Conservation (phyloP, 2,888 invertebrate genomes). For the Euclidia mi region DNA sequence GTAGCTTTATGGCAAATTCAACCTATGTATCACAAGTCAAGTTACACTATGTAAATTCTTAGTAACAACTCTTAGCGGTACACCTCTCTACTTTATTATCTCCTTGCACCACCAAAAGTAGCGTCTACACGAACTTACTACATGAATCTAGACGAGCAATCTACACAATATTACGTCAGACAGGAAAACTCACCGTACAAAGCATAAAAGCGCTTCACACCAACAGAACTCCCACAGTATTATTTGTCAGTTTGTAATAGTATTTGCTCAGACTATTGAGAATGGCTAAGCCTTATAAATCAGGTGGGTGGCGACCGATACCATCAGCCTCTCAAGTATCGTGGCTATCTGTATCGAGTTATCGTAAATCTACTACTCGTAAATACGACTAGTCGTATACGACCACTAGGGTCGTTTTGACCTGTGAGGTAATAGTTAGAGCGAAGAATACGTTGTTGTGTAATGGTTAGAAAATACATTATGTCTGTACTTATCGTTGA, state of each 20-base stretch:
- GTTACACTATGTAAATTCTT: too few relatives aligned
- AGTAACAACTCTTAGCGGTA: too few relatives aligned
- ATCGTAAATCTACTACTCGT: slow-evolving; percentile 14
- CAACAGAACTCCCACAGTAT: not conserved
- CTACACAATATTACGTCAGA: too few relatives aligned
- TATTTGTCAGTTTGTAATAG: slow-evolving; percentile 15
- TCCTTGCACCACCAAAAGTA: too few relatives aligned
- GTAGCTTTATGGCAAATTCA: too few relatives aligned
- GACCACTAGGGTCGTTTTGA: slow-evolving; percentile 26
- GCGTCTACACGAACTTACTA: too few relatives aligned
- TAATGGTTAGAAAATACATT: slow-evolving; percentile 42
- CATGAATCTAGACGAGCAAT: not conserved
- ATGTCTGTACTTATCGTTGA: not conserved
- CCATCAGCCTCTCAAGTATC: slow-evolving; percentile 39
- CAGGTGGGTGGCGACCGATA: slow-evolving; percentile 37
- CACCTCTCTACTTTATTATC: too few relatives aligned
- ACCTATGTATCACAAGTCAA: too few relatives aligned
- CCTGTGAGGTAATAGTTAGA: slow-evolving; percentile 38
- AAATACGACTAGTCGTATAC: slow-evolving; percentile 35
- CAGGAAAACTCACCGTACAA: not conserved
- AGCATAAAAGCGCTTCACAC: not conserved
- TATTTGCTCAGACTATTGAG: slow-evolving; percentile 26
- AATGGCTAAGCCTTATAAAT: slow-evolving; percentile 42
- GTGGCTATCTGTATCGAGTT: slow-evolving; percentile 49
- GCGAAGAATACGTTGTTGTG: slow-evolving; percentile 37